Evolutionary conservation across 2,888 invertebrate species (phyloP).

Genomic region (Rotaria sp.): DNA sequence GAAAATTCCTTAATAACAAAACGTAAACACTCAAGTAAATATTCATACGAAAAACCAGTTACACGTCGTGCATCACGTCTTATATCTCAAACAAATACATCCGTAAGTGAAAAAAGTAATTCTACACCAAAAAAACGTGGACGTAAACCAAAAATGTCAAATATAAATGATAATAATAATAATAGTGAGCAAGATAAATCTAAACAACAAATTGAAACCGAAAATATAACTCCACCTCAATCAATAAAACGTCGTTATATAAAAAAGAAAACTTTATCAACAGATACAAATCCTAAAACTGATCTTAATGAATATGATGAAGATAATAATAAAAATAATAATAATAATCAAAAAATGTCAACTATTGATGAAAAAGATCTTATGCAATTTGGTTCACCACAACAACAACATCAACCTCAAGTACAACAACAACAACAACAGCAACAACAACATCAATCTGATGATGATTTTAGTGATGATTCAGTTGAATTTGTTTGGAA

Average conservation of each 20-base stretch:
- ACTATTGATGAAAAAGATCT: background rate
- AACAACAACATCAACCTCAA: background rate
- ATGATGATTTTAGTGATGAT: conserved; percentile 25
- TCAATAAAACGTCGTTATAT: conserved; percentile 2
- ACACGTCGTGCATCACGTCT: conserved; percentile 19
- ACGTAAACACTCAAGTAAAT: background rate
- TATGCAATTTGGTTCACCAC: conserved; percentile 9
- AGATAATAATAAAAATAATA: no score
- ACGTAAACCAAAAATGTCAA: background rate
- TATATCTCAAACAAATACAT: conserved; percentile 14
- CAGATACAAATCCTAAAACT: background rate
- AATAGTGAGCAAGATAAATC: background rate
- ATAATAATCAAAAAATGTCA: background rate
- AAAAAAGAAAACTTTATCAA: background rate
- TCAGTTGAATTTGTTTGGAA: background rate
- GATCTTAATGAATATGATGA: background rate
- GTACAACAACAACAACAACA: background rate
- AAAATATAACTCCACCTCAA: background rate
- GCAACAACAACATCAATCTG: background rate
- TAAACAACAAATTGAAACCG: background rate
- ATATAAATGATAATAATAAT: background rate
- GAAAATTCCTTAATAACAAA: background rate
- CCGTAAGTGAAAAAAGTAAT: background rate
- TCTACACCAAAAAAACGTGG: background rate
- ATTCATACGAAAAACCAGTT: background rate